Base-by-base conservation (phyloP, 2,797 vertebrate species). In the Syngnathus rostellatus region DNA sequence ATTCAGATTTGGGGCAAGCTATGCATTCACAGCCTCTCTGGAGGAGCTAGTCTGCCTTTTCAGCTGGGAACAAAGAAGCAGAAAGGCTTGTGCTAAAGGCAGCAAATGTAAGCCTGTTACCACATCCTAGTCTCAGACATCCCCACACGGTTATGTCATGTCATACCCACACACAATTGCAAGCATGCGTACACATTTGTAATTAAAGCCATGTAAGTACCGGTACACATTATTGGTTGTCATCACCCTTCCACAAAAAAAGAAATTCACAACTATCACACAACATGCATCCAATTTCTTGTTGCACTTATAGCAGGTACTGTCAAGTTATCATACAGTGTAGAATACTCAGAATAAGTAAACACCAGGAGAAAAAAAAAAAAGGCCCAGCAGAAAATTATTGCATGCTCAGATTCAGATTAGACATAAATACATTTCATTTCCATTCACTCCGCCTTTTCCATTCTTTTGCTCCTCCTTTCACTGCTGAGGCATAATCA, bases 401-500 rank as follows among this genome's bases (percentile, higher is more conserved):
- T n/a, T 48, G 58, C 64, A 73, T 4, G 16, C 60, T 72, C 8
- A 40, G 60, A 71, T 68, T 75, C 65, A 80, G 62, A 65, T 68
- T 77, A 70, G 76, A 43, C 41, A 12, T 43, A 43, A 43, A 43
- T 43, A 43, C 41, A 43, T 43, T 75, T 71, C 63, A 45, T 65
- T 67, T 69, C 63, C 1, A 14, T 58, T 79, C 23, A 38, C 66
- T 73, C 55, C 40, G 40, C 67, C 64, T 83, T 81, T 77, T 67
- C 67, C 21, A 73, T 79, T 73, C 65, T 78, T 81, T 71, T 80
- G 78, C 70, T 82, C 75, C 69, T 73, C 65, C 72, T 79, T 67
- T 83, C 74, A 80, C 82, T 85, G 89, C 84, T 60, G 39, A 90
- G 87, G 79, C 83, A 82, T 84, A 83, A 88, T 89, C 83, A 87